A percentile compares a stretch with the other conserved stretches of the same genome.
phyloP scores from a whole-genome alignment of 2,888 invertebrate genomes.

The Macaria liturata region DNA sequence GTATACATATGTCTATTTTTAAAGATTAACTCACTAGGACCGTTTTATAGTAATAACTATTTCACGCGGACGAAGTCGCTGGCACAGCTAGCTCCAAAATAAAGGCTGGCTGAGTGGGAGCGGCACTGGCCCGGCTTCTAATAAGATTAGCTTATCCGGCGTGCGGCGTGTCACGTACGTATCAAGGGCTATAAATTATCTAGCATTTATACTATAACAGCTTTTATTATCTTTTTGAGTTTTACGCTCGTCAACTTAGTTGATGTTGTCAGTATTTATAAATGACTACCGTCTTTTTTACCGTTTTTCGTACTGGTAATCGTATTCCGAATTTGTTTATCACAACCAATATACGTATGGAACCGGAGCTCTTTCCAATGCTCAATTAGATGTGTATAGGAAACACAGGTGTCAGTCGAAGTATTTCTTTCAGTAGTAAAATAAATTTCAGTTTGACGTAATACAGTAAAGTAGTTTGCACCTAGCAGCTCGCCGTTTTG shows the following conservation, averaged over 20 bases:
- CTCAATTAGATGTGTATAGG: conserved; percentile 11
- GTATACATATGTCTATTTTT: too few relatives aligned
- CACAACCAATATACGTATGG: background rate
- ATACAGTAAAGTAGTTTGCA: conserved; percentile 44
- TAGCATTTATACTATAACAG: conserved; percentile 33
- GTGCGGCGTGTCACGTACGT: conserved; percentile 37
- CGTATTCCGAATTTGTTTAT: background rate
- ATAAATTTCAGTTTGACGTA: conserved; percentile 42
- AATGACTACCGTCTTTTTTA: background rate
- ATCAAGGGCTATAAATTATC: conserved; percentile 26
- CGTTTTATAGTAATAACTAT: too few relatives aligned
- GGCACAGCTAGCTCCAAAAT: too few relatives aligned
- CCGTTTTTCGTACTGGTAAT: background rate
- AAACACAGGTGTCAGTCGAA: conserved; percentile 24
- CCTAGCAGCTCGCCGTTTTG: conserved; percentile 49
- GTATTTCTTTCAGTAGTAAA: conserved; percentile 25
- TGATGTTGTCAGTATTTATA: conserved; percentile 29
- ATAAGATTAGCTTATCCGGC: conserved; percentile 57
- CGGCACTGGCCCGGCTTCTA: conserved; percentile 46
- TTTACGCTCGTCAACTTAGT: conserved; percentile 32
- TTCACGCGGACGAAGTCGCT: too few relatives aligned
- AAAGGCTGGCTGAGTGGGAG: conserved; percentile 29
- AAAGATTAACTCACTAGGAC: too few relatives aligned
- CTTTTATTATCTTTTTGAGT: conserved; percentile 36
- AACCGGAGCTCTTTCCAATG: background rate